Percentiles rank a stretch among this genome's conserved stretches.
Conservation (phyloP, 1,140 invertebrate species). For the Drosophila navojoa region DNA sequence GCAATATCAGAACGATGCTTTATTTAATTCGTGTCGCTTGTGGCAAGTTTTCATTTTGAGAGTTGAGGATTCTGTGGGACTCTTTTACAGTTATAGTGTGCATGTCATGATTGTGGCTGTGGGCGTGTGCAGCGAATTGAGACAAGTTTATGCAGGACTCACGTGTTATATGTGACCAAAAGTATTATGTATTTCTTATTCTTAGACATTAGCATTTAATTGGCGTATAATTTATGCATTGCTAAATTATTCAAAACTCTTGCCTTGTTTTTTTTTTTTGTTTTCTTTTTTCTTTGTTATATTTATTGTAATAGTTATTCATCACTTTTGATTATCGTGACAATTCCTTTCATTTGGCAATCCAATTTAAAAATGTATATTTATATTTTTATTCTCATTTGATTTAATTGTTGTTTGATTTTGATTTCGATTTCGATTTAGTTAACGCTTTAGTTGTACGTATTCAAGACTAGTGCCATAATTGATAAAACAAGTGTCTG, state of each 20-base stretch:
- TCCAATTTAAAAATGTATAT: slow-evolving; percentile 58
- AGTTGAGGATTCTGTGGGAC: not conserved
- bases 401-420: slow-evolving; percentile 11
- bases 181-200: slow-evolving; percentile 56
- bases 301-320: slow-evolving; percentile 56
- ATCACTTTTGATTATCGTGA: slow-evolving; percentile 70
- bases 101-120: slow-evolving; percentile 69
- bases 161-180: slow-evolving; percentile 78
- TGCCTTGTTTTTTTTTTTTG: slow-evolving; percentile 35
- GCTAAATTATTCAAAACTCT: slow-evolving; percentile 65
- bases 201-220: slow-evolving; percentile 48
- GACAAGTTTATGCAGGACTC: slow-evolving; percentile 75
- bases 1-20: slow-evolving; percentile 25
- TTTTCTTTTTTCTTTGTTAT: slow-evolving; percentile 46
- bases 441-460: slow-evolving; percentile 61
- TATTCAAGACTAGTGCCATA: slow-evolving; percentile 69
- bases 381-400: slow-evolving; percentile 28
- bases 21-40: slow-evolving; percentile 12
- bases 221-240: slow-evolving; percentile 49
- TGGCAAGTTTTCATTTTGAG: slow-evolving; percentile 2
- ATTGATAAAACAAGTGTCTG: slow-evolving; percentile 81
- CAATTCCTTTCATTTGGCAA: slow-evolving; percentile 62
- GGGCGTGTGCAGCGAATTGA: slow-evolving; percentile 69
- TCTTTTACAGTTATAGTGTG: slow-evolving; percentile 38
- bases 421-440: slow-evolving; percentile 19